Base-by-base conservation (phyloP, 37 sponge, comb jelly and placozoan genomes). In the Trichoplax adhaerens region DNA sequence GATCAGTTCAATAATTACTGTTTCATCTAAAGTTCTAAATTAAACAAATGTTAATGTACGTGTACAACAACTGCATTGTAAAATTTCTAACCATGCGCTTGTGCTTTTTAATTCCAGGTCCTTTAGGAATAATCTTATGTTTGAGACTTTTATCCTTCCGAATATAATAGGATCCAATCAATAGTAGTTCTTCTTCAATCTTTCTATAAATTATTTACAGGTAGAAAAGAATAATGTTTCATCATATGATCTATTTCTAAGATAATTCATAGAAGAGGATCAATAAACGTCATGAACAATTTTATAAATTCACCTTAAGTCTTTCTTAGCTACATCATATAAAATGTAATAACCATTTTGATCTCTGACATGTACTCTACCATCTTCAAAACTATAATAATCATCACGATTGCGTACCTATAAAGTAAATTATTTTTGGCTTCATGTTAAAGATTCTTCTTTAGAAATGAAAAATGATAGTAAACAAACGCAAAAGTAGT, bases 381-480 rank as follows among this genome's bases (percentile, higher is more conserved):
- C 78, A 46, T 75, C 83, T 1, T 66, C 70, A 8, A 76, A 66
- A 2, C 65, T 48, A 66, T 85, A 85, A 78, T 64, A 85, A 62
- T 89, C 90, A 68, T 85, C 89, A 66, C 79, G 89, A 65, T 88
- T 84, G 57, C 81, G 82, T 3, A 84, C 73, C 48, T 81, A 75
- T 70, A 78, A 29, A 29, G 29, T 29, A 29, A 29, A 29, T 29
- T 29, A 29, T 29, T 29, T 29, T 29, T 29, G 29, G 29, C 29
- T 29, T 29, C 29, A 29, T 29, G 29, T 29, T 29, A 29, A 29
- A 29, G 29, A 29, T 29, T 29, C 29, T 29, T 29, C 29, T 29
- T 29, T 29, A 29, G 29, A 29, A 29, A 29, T 29, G 29, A 29
- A 29, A 29, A 29, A 29, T 29, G 29, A 29, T 29, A 29, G 29